Conservation (phyloP, 2,888 invertebrate species). For the Xylocampa areola region DNA sequence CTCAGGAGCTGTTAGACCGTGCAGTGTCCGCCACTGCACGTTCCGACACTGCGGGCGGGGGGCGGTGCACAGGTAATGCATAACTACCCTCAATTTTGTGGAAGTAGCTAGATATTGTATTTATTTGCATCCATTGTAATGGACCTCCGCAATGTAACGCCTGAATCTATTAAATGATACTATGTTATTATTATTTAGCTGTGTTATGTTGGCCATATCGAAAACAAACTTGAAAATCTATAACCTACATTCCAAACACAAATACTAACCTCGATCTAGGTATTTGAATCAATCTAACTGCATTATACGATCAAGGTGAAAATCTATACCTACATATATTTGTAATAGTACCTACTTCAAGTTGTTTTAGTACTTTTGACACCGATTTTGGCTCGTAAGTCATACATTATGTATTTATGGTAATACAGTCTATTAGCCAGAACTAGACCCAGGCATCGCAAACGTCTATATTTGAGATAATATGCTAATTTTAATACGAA, state of each 20-base stretch:
- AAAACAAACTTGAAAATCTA: constrained; percentile 27
- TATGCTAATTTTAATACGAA: constrained; percentile 21
- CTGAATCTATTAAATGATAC: too few species aligned
- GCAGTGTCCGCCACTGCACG: too few species aligned
- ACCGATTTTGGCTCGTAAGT: constrained; percentile 40
- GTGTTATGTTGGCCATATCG: constrained; percentile 7
- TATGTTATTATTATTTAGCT: too few species aligned
- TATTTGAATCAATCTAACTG: constrained; percentile 37
- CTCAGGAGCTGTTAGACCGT: too few species aligned
- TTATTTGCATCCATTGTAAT: too few species aligned
- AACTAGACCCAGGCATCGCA: constrained; percentile 38
- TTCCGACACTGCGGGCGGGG: too few species aligned
- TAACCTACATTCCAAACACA: constrained; percentile 24
- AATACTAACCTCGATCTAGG: constrained; percentile 53
- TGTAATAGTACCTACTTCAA: constrained; percentile 4
- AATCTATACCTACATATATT: too few species aligned
- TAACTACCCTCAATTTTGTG: too few species aligned
- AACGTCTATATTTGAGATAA: constrained; percentile 35
- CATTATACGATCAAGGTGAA: constrained; percentile 51
- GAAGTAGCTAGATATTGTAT: too few species aligned
- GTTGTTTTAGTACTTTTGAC: constrained; percentile 41
- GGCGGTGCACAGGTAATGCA: too few species aligned
- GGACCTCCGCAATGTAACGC: too few species aligned
- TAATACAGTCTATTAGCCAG: constrained; percentile 33
- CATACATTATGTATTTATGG: constrained; percentile 44